Evolutionary conservation across 2,888 invertebrate species (phyloP).

Genomic region (Phaedon cochleariae): DNA sequence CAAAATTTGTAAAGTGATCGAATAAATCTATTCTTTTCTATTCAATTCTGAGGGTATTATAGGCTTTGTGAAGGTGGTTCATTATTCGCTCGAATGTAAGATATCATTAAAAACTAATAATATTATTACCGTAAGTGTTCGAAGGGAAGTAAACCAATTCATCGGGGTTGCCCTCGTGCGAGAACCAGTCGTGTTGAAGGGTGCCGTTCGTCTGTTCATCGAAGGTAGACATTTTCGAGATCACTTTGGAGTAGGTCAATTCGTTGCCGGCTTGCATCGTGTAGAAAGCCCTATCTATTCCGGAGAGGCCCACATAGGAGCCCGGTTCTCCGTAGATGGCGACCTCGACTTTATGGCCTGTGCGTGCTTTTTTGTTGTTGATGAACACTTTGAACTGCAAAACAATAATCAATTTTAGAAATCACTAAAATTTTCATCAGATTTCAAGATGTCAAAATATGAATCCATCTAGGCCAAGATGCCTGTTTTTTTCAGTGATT

Average conservation of each 20-base stretch:
- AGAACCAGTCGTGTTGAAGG: conserved; percentile 83
- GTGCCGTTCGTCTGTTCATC: conserved; percentile 88
- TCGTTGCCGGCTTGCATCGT: conserved; percentile 95
- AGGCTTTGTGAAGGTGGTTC: no score
- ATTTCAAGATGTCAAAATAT: no score
- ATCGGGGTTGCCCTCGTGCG: conserved; percentile 85
- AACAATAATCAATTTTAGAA: background rate
- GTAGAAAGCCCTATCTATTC: conserved; percentile 88
- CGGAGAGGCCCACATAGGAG: conserved; percentile 91
- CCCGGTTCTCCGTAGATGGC: conserved; percentile 94
- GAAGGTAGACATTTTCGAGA: conserved; percentile 87
- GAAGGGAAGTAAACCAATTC: conserved; percentile 88
- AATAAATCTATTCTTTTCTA: no score
- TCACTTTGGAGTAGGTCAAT: conserved; percentile 84
- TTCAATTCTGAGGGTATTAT: no score
- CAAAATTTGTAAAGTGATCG: no score
- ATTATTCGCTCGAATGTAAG: no score
- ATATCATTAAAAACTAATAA: no score
- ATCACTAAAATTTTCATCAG: background rate
- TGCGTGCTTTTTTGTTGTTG: conserved; percentile 93
- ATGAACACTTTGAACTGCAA: conserved; percentile 81
- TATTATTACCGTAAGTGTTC: conserved; percentile 67
- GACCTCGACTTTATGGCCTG: conserved; percentile 92
- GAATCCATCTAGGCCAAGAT: no score
- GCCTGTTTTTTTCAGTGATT: no score